Evolutionary conservation across 2,797 vertebrate genomes (phyloP).

Genomic region (Arrhamphus sclerolepis): DNA sequence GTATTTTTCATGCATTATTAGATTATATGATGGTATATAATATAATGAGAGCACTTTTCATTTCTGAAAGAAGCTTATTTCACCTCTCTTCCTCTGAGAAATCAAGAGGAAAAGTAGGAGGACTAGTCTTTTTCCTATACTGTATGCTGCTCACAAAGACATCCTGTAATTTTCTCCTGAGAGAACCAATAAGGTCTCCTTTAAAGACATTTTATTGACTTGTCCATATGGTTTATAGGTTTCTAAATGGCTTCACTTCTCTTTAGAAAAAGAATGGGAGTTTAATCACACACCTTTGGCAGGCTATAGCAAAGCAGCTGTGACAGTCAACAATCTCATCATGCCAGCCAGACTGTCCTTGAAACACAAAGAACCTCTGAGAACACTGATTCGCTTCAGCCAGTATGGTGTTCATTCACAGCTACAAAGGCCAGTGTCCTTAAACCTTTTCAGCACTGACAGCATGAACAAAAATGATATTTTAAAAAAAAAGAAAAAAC

Average conservation of each 20-base stretch:
- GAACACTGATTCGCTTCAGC: constrained; percentile 67
- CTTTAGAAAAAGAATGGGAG: constrained; percentile 64
- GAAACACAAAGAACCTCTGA: constrained; percentile 71
- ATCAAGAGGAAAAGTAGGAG: background rate
- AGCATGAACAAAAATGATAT: background rate
- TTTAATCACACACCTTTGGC: constrained; percentile 72
- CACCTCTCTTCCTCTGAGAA: background rate
- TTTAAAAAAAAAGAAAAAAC: constrained; percentile 45
- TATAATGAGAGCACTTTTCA: constrained; percentile 20
- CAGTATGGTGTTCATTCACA: constrained; percentile 36
- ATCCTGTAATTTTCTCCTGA: constrained; percentile 41
- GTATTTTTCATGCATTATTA: too few relatives aligned
- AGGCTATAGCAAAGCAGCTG: constrained; percentile 59
- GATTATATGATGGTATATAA: background rate
- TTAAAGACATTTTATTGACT: constrained; percentile 67
- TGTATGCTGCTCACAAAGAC: constrained; percentile 42
- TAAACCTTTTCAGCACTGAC: constrained; percentile 31
- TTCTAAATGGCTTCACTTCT: constrained; percentile 63
- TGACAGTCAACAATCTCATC: constrained; percentile 73
- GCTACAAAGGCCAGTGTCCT: constrained; percentile 36
- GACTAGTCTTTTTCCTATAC: constrained; percentile 14
- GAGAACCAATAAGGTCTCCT: constrained; percentile 46
- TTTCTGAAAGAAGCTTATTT: constrained; percentile 4
- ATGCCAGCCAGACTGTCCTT: constrained; percentile 70
- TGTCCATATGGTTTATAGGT: constrained; percentile 70